Evolutionary conservation across 2,888 invertebrate species (phyloP), one percentile per base, ranked within the genome.

Genomic region (Agriopis marginaria): DNA sequence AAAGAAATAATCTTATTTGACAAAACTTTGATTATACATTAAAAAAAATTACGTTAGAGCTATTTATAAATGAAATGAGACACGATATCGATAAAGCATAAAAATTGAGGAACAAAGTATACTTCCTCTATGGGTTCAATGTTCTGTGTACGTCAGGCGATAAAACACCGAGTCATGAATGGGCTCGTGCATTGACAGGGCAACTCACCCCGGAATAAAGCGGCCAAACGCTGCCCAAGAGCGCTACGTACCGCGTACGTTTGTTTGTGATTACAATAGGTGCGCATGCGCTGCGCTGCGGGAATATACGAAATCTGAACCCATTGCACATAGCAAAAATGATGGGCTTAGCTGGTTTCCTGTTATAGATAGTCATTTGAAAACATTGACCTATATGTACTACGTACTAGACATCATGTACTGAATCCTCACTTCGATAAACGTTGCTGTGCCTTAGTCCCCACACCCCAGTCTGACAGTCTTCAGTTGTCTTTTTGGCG

Each of bases 111-210:
- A 90, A 88, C 86, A 88, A 86, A 83, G 68, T 61, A 88, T 89
- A 89, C 89, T 93, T 92, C 92, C 92, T 89, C 89, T 90, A 85
- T 62, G 90, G 84, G 93, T 92, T 93, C 93, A 93, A 91, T 85
- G 93, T 87, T 88, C 93, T 89, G 84, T 81, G 76, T 83, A 89
- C 90, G 91, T 91, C 90, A 89, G 82, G 82, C 83, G 93, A 93
- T 93, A 93, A 92, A 89, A 89, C 84, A 87, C 79, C 83, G 84
- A 84, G 83, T 89, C 85, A 86, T 91, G 89, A 90, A 89, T 87
- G 89, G 86, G 85, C 81, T 82, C 88, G 91, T 85, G 78, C 91
- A 87, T 89, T 90, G 92, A 89, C 91, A 89, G 89, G 88, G 86
- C 87, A 82, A 87, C 81, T 89, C 89, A 89, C 88, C 89, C 91